Percentiles rank a stretch among this genome's conserved stretches.
Conservation (phyloP, 2,113 vertebrate species). For the Microcebus ravelobensis region DNA sequence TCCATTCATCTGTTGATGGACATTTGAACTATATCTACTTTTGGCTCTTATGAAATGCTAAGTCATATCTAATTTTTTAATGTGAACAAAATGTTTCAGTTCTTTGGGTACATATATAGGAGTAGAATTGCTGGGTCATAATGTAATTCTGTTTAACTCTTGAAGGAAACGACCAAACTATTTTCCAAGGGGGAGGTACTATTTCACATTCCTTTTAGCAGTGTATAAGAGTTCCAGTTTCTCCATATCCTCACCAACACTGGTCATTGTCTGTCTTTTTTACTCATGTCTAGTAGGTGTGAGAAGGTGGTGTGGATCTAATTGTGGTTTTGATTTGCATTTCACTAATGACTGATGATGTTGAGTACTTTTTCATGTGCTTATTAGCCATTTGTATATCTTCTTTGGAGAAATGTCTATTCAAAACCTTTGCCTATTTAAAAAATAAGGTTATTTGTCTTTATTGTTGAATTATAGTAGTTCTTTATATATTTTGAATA, state of each 20-base stretch:
- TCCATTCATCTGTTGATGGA: not conserved
- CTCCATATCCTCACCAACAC: not conserved
- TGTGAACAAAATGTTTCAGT: not conserved
- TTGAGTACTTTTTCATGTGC: not conserved
- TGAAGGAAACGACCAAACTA: not conserved
- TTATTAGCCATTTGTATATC: not conserved
- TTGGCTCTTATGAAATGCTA: not conserved
- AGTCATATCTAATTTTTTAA: not conserved
- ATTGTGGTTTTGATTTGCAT: not conserved
- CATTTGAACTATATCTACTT: not conserved
- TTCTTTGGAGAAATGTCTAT: not conserved
- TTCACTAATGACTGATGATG: not conserved
- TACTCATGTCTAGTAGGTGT: not conserved
- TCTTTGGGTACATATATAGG: not conserved
- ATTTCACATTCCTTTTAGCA: not conserved
- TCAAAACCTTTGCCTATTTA: not conserved
- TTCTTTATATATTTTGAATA: not conserved
- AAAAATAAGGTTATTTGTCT: not conserved
- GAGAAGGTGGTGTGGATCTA: not conserved
- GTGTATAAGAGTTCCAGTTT: not conserved
- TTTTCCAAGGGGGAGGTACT: not conserved
- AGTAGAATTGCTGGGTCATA: not conserved
- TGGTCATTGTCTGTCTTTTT: not conserved
- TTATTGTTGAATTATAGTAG: not conserved
- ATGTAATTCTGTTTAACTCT: not conserved